phyloP scores from a whole-genome alignment of 2,888 invertebrate genomes.

The Aleiodes alternator region DNA sequence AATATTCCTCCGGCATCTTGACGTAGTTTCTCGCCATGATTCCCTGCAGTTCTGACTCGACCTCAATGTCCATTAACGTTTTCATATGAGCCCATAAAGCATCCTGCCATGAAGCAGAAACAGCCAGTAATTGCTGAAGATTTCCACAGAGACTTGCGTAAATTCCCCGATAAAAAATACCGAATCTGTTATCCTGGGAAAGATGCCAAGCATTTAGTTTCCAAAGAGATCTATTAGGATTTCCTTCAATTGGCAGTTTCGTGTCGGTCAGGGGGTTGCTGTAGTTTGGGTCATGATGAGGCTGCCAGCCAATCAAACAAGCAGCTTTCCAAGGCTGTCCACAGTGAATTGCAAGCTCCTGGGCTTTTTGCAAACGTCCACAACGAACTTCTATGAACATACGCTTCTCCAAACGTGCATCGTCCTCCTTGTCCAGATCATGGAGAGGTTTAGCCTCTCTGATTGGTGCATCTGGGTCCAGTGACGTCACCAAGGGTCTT shows the following conservation, averaged over 20 bases:
- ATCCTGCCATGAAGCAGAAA: slow-evolving; percentile 92
- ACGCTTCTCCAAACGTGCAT: slow-evolving; percentile 74
- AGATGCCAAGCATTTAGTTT: slow-evolving; percentile 83
- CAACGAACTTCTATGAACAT: slow-evolving; percentile 81
- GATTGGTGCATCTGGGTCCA: slow-evolving; percentile 94
- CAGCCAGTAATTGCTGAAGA: slow-evolving; percentile 84
- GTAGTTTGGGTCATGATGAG: slow-evolving; percentile 91
- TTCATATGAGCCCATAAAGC: slow-evolving; percentile 91
- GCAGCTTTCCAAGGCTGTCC: slow-evolving; percentile 96
- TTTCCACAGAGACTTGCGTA: slow-evolving; percentile 85
- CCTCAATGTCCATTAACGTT: slow-evolving; percentile 88
- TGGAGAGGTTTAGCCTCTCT: slow-evolving; percentile 88
- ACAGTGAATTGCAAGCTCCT: slow-evolving; percentile 87
- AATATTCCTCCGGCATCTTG: slow-evolving; percentile 82
- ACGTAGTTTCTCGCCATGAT: slow-evolving; percentile 78
- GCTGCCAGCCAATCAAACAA: slow-evolving; percentile 91
- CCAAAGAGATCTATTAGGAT: slow-evolving; percentile 88
- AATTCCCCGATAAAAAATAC: slow-evolving; percentile 69
- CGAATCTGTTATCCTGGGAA: slow-evolving; percentile 70
- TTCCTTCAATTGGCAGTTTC: slow-evolving; percentile 85
- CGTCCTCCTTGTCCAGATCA: slow-evolving; percentile 91
- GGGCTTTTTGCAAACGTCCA: slow-evolving; percentile 90
- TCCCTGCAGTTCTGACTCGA: slow-evolving; percentile 86
- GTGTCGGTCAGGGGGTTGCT: slow-evolving; percentile 63
- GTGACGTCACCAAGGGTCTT: slow-evolving; percentile 80